Base-by-base conservation (phyloP, 2,888 invertebrate genomes). In the Gandaritis pyraliata region DNA sequence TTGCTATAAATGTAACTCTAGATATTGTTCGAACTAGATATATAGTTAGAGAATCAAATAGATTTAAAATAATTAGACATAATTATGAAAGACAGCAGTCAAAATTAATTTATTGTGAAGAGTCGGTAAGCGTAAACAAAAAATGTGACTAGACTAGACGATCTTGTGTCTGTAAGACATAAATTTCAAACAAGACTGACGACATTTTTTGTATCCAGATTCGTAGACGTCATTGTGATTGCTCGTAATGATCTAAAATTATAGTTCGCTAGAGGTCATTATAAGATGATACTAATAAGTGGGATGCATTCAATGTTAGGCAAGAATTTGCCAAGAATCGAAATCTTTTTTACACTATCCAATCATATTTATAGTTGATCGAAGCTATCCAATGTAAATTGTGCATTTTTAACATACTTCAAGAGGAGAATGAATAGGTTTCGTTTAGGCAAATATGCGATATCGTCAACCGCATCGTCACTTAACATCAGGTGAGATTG, bases 151-250 rank as follows among this genome's bases (percentile, higher is more conserved):
- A 45, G n/a, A 12, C 33, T 16, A 43, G 43, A 43, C 43, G 6
- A 13, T 33, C 13, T 33, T 6, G 15, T 16, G 33, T 33, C 52
- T 52, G 33, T 30, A 29, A 8, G n/a, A 16, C 53, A 53, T 45
- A 33, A 41, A 41, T 41, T 64, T 58, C 15, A 61, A 64, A 64
- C 66, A 64, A 59, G 66, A 67, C 53, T 58, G 64, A 66, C 64
- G 61, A 62, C 61, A 64, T 61, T 60, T 68, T 64, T 64, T 54
- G 43, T 56, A 36, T 43, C 18, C 39, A 56, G 23, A 59, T 56
- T 64, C 23, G 16, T 16, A 46, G 63, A 58, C 55, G 54, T 46
- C 45, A 47, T 52, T 51, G 45, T 39, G 47, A 55, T 48, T 58
- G 58, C 53, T 51, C 13, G 55, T 61, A 60, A 60, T 33, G 39